A percentile compares a stretch with the other conserved stretches of the same genome.
These are phyloP conservation scores for Liasis olivaceus DNA, from an alignment of 2,797 vertebrate species.

Conservation along the genomic window DNA sequence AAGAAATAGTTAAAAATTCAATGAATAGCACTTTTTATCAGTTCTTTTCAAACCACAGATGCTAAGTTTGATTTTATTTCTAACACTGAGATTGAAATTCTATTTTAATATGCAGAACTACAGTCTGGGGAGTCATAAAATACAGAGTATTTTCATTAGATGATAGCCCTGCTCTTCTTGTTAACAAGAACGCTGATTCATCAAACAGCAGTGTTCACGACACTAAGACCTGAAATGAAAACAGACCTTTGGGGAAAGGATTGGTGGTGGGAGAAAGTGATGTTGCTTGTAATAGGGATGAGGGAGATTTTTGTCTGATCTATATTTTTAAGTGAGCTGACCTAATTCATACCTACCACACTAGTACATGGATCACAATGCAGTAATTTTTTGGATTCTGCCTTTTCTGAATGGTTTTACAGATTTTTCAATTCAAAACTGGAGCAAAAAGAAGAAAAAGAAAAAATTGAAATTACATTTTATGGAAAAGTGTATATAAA, in stretches of 20 bases:
- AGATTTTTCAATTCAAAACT: not conserved
- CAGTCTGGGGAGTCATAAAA: conserved; percentile 77
- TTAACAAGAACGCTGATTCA: conserved; percentile 76
- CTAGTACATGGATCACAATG: not conserved
- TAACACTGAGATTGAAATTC: conserved; percentile 76
- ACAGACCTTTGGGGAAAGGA: conserved; percentile 31
- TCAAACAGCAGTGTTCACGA: conserved; percentile 67
- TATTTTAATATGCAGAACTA: conserved; percentile 78
- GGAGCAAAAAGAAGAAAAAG: not conserved
- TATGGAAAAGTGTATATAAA: not conserved
- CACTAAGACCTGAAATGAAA: conserved; percentile 55
- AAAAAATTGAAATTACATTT: not conserved
- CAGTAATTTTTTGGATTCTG: not conserved
- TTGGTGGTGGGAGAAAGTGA: conserved; percentile 34
- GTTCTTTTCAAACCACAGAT: conserved; percentile 75
- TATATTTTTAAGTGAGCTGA: not conserved
- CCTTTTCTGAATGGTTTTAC: not conserved
- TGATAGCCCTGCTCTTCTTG: conserved; percentile 72
- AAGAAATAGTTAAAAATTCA: conserved; percentile 74
- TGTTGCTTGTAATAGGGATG: conserved; percentile 29
- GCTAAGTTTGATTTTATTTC: conserved; percentile 79
- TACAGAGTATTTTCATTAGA: conserved; percentile 77
- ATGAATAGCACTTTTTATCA: conserved; percentile 69
- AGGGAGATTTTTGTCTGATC: not conserved
- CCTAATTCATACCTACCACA: not conserved